Conservation (phyloP, 2,797 vertebrate species). For the Mus minutoides region DNA sequence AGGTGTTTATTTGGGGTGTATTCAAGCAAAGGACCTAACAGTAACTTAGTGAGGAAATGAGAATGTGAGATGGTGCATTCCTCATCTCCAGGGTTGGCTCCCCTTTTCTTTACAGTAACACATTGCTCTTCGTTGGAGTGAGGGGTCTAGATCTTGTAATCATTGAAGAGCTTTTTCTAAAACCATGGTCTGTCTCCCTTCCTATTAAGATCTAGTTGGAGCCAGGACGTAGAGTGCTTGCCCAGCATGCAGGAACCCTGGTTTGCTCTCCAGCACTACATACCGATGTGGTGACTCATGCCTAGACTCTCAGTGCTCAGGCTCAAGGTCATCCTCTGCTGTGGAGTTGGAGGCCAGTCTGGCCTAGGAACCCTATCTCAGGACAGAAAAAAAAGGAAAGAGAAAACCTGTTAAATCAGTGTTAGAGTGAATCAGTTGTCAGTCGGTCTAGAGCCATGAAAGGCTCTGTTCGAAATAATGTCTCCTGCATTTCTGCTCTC, state of each 20-base stretch:
- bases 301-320: neutral
- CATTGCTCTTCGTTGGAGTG: neutral
- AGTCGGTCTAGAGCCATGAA: neutral
- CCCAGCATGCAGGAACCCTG: neutral
- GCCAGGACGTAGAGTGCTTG: neutral
- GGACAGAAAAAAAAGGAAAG: neutral
- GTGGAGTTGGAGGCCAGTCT: neutral
- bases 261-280: neutral
- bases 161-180: constrained; percentile 15
- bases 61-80: neutral
- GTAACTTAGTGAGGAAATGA: neutral
- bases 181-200: neutral
- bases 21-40: neutral
- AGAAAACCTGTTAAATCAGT: neutral
- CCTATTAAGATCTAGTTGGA: neutral
- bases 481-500: neutral
- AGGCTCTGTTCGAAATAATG: neutral
- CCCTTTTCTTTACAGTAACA: neutral
- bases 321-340: neutral
- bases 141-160: neutral
- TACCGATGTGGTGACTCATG: neutral
- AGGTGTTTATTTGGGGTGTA: neutral
- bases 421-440: neutral
- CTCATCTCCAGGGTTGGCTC: neutral
- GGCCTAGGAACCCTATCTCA: neutral